Conservation (phyloP, 2,113 vertebrate genomes). For the Stigmatopora nigra region DNA sequence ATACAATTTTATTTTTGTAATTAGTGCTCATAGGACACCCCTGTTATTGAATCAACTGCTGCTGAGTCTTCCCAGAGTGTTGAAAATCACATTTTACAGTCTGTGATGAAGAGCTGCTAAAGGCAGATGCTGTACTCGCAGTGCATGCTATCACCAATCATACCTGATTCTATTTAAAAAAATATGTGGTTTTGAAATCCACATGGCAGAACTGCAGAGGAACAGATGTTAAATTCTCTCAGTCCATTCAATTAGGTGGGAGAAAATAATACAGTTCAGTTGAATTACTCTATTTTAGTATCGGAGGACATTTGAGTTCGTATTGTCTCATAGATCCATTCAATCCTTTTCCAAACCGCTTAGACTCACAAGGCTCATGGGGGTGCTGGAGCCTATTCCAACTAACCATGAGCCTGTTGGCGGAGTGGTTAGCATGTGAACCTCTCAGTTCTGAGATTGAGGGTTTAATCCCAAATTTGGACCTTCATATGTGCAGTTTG, state of each 20-base stretch:
- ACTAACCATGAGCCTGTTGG: too few relatives aligned
- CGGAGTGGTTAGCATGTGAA: too few relatives aligned
- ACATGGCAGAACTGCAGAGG: constrained; percentile 14
- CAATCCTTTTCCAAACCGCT: too few relatives aligned
- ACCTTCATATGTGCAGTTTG: too few relatives aligned
- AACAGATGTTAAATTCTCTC: constrained; percentile 19
- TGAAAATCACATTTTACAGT: constrained; percentile 57
- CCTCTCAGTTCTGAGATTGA: too few relatives aligned
- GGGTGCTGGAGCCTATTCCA: too few relatives aligned
- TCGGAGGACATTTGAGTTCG: too few relatives aligned
- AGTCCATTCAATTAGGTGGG: constrained; percentile 42
- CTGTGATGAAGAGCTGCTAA: constrained; percentile 52
- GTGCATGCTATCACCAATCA: constrained; percentile 7
- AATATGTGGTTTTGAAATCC: constrained; percentile 8
- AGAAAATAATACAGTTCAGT: constrained; percentile 26
- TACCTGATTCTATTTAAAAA: constrained; percentile 15
- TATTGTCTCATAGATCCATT: too few relatives aligned
- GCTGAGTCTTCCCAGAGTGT: constrained; percentile 58
- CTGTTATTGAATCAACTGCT: constrained; percentile 49
- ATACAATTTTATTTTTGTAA: constrained; percentile 39
- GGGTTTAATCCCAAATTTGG: too few relatives aligned
- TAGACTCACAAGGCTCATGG: too few relatives aligned
- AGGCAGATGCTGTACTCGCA: constrained; percentile 20
- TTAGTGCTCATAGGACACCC: constrained; percentile 42
- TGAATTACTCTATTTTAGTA: too few relatives aligned